Evolutionary conservation across 2,888 invertebrate genomes (phyloP).

Genomic region (Villa cingulata): DNA sequence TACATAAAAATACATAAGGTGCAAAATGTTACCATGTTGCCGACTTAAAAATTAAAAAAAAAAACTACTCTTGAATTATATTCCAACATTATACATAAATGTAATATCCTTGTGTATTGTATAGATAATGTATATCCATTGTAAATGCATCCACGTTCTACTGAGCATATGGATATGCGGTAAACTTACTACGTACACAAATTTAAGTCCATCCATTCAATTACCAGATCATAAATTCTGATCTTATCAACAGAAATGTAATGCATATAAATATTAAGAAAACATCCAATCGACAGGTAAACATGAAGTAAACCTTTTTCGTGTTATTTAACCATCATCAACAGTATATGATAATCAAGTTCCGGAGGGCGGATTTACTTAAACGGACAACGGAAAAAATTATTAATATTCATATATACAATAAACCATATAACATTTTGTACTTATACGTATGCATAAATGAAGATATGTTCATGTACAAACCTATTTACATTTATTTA

Average conservation of each 20-base stretch:
- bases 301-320: not conserved
- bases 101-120: no score
- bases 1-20: not conserved
- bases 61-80: no score
- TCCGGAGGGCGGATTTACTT: not conserved
- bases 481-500: not conserved
- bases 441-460: not conserved
- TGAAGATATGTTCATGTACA: not conserved
- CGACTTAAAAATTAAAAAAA: no score
- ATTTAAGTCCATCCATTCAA: not conserved
- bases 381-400: not conserved
- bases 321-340: not conserved
- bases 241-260: conserved; percentile 8
- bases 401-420: not conserved
- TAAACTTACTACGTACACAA: no score
- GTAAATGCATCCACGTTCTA: no score
- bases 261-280: conserved; percentile 9
- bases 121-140: no score
- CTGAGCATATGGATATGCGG: no score
- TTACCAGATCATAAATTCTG: conserved; percentile 9
- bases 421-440: no score
- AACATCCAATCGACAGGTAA: conserved; percentile 9
- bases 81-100: no score
- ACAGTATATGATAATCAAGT: not conserved
- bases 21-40: not conserved